phyloP scores from a whole-genome alignment of 1,140 invertebrate species.

The Plodia interpunctella region DNA sequence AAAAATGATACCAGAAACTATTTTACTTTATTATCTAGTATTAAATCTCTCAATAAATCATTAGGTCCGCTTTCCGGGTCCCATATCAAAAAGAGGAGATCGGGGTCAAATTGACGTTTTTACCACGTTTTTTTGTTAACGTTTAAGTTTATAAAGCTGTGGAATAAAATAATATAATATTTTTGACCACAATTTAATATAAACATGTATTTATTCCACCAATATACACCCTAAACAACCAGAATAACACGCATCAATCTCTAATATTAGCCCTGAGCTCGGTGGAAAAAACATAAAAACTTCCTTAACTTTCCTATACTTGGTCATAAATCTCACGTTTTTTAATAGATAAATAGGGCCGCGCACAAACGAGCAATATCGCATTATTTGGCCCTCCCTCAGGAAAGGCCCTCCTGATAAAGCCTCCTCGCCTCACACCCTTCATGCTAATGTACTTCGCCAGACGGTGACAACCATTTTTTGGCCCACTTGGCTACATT shows the following conservation, averaged over 20 bases:
- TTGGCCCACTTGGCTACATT: slow-evolving; percentile 75
- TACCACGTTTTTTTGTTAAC: background rate
- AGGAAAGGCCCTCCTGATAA: slow-evolving; percentile 75
- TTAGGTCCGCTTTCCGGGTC: too few species aligned
- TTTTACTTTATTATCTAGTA: too few species aligned
- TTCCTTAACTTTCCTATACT: slow-evolving; percentile 67
- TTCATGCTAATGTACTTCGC: slow-evolving; percentile 73
- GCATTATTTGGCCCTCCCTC: slow-evolving; percentile 74
- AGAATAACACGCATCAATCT: slow-evolving; percentile 64
- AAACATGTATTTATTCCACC: slow-evolving; percentile 4
- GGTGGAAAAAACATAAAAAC: slow-evolving; percentile 68
- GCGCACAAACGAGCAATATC: slow-evolving; percentile 75
- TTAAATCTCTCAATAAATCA: too few species aligned
- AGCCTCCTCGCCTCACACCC: slow-evolving; percentile 69
- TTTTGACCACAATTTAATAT: background rate
- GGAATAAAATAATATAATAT: too few species aligned
- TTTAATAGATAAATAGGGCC: slow-evolving; percentile 76
- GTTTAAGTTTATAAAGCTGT: too few species aligned
- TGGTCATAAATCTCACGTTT: slow-evolving; percentile 69
- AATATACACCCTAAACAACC: slow-evolving; percentile 30
- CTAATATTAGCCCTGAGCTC: slow-evolving; percentile 54
- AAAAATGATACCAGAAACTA: too few species aligned
- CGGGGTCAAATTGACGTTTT: too few species aligned
- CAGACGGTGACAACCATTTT: slow-evolving; percentile 76
- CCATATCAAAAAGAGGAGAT: too few species aligned